Evolutionary conservation across 2,113 vertebrate genomes (phyloP), one percentile per base, ranked within the genome.

Genomic region (Nanorana parkeri): DNA sequence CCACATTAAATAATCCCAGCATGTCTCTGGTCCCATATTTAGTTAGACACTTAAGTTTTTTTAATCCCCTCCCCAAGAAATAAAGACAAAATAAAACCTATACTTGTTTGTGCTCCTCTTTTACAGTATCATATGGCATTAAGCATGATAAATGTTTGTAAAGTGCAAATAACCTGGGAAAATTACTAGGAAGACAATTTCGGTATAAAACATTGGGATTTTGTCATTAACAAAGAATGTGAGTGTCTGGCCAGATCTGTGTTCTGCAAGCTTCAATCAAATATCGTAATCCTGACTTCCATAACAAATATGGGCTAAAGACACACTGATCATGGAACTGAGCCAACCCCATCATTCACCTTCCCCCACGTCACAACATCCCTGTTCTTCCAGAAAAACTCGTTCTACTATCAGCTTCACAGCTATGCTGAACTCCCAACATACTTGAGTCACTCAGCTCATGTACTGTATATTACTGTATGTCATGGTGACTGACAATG

Each of bases 141-240:
- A 58, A 54, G 17, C 28, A n/a, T 65, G 17, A 52, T 65, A 52
- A 65, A 65, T 78, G 63, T 67, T 67, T 56, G n/a, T 56, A 78
- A 55, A 78, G 47, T 78, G 64, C 20, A 56, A 78, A 68, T 78
- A 78, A 55, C 77, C 17, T 24, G 56, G 17, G 32, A 56, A 20
- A 54, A 28, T 52, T 26, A 67, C 17, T 5, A 78, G n/a, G n/a
- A n/a, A 24, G 26, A 21, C n/a, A 17, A 58, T 24, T 68, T 68
- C 58, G 21, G 20, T 68, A 24, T n/a, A 23, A n/a, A 32, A 75
- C n/a, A 7, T 28, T 24, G 65, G 52, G 64, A 36, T 68, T 78
- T 68, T 41, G 51, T 68, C 77, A 78, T 21, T 17, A 20, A 24
- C 58, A 68, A 78, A 55, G 65, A 78, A 78, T 78, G 77, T 36